phyloP scores from a whole-genome alignment of 2,797 vertebrate genomes.

The Distichodus sexfasciatus region DNA sequence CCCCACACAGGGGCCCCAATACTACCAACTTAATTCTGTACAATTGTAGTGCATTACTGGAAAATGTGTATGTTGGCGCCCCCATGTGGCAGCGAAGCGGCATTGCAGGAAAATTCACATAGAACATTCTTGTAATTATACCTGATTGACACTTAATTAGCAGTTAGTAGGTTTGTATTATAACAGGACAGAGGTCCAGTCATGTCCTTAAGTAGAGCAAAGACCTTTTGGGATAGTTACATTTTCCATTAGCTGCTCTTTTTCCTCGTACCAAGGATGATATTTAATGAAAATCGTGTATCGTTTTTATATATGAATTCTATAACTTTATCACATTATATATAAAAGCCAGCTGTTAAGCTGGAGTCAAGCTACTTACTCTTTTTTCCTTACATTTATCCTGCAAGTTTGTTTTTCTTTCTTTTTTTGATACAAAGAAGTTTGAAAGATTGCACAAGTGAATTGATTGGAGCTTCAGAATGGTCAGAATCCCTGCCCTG shows the following conservation, averaged over 20 bases:
- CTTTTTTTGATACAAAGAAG: slow-evolving; percentile 2
- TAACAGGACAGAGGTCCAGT: slow-evolving; percentile 22
- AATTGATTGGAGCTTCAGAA: neutral
- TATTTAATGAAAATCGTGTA: slow-evolving; percentile 67
- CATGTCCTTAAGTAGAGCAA: slow-evolving; percentile 46
- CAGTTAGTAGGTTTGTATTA: neutral
- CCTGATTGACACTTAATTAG: too few relatives aligned
- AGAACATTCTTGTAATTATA: too few relatives aligned
- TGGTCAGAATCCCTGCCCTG: neutral
- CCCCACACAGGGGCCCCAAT: too few relatives aligned
- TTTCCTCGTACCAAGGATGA: slow-evolving; percentile 65
- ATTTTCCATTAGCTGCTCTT: slow-evolving; percentile 56
- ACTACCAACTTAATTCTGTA: too few relatives aligned
- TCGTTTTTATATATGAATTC: slow-evolving; percentile 70
- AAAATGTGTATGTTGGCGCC: too few relatives aligned
- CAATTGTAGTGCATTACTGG: too few relatives aligned
- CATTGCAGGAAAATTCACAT: too few relatives aligned
- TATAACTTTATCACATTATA: slow-evolving; percentile 66
- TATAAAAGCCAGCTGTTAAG: slow-evolving; percentile 55
- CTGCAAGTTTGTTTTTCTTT: slow-evolving; percentile 27
- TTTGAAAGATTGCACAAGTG: neutral
- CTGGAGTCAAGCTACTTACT: slow-evolving; percentile 32
- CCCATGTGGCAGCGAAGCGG: too few relatives aligned
- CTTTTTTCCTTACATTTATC: too few relatives aligned
- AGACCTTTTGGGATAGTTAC: slow-evolving; percentile 51